Base-by-base conservation (phyloP, 1,140 invertebrate species). In the Coenobita brevimanus region DNA sequence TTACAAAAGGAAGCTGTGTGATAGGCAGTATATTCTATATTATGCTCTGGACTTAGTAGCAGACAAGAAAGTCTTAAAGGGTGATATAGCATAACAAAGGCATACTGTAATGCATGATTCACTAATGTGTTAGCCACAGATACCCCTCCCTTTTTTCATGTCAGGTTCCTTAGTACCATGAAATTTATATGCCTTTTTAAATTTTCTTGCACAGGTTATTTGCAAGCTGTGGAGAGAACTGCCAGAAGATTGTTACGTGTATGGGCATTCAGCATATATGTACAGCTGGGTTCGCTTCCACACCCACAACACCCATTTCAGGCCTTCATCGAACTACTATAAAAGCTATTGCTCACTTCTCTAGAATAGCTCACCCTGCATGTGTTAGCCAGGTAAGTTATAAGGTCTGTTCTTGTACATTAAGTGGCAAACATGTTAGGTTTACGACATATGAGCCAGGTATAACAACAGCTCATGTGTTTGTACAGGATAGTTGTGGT, bases 341-440 rank as follows among this genome's bases (percentile, higher is more conserved):
- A n/a, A 86, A 79, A 41, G 75, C 83, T 17, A 67, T 86, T 0
- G 71, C 83, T 33, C 83, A 86, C 73, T 86, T 86, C 41, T 86
- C 83, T 4, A 27, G 83, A 27, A 62, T 86, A 67, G 46, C 83
- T 38, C 83, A 86, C 54, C 83, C 83, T 38, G 38, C 83, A 24
- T 86, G 83, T 54, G 41, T 86, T n/a, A 86, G 75, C 38, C 83
- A 86, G 83, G 83, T 86, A 1, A 64, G 73, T 79, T 24, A 50
- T 21, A 30, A 60, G 50, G n/a, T n/a, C n/a, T n/a, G n/a, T n/a
- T n/a, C n/a, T n/a, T n/a, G n/a, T n/a, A n/a, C n/a, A n/a, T n/a
- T n/a, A 60, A 60, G 24, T 17, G 10, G 17, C 10, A 8, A 1
- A 46, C 3, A 17, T 0, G 36, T 0, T 27, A 13, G 27, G 3